Evolutionary conservation across 2,888 invertebrate genomes (phyloP).

Genomic region (Agrotis clavis): DNA sequence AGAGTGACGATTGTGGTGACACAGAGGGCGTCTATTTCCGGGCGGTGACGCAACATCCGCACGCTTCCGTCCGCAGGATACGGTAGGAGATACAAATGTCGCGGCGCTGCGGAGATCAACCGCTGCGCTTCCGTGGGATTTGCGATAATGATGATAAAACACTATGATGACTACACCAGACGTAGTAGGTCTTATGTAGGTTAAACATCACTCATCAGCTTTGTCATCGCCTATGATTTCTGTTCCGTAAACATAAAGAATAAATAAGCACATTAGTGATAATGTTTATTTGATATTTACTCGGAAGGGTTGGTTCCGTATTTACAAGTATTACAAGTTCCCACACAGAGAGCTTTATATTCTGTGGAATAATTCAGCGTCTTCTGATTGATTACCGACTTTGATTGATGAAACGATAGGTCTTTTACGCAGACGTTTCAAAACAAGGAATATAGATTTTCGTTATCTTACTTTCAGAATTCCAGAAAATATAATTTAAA

Average conservation of each 20-base stretch:
- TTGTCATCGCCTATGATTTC: neutral
- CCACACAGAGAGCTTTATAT: neutral
- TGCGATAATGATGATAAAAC: constrained; percentile 69
- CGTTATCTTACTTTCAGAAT: neutral
- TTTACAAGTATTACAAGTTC: neutral
- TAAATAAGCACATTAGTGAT: neutral
- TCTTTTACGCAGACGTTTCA: neutral
- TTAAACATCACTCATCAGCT: constrained; percentile 8
- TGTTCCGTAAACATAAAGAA: neutral
- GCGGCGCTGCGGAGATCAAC: constrained; percentile 79
- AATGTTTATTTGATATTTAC: neutral
- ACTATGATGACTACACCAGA: constrained; percentile 37
- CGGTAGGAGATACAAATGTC: constrained; percentile 83
- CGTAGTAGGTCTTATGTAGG: constrained; percentile 36
- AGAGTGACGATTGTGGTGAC: constrained; percentile 80
- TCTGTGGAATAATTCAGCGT: neutral
- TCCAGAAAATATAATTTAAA: neutral
- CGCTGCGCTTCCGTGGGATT: constrained; percentile 81
- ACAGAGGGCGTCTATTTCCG: constrained; percentile 90
- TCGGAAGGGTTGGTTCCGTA: neutral
- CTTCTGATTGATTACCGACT: neutral
- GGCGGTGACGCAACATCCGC: constrained; percentile 88
- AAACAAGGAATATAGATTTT: neutral
- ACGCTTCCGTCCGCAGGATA: constrained; percentile 88
- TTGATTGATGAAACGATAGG: constrained; percentile 2